Conservation (phyloP, 2,113 vertebrate species). For the Orcinus orca region DNA sequence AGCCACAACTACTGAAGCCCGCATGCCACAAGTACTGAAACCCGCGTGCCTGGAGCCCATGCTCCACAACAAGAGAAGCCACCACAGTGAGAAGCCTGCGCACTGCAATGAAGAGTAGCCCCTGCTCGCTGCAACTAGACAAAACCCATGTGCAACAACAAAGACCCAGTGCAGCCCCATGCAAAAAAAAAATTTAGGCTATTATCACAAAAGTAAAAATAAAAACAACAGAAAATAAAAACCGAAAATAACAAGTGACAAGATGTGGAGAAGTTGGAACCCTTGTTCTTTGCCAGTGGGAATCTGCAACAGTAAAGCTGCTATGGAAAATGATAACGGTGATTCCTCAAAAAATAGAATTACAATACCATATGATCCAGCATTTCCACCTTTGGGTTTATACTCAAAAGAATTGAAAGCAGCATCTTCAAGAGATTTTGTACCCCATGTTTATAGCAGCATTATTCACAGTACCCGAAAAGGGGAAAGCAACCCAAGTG, state of each 20-base stretch:
- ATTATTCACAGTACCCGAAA: not conserved
- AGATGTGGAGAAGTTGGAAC: not conserved
- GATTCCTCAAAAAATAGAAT: not conserved
- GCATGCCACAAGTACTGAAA: too few species aligned
- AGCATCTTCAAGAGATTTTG: not conserved
- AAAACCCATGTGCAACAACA: too few species aligned
- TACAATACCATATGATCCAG: not conserved
- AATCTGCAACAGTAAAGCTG: not conserved
- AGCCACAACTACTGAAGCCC: too few species aligned
- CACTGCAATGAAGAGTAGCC: too few species aligned
- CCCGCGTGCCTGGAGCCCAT: too few species aligned
- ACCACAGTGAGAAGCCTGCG: too few species aligned
- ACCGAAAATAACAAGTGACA: not conserved
- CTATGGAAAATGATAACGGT: not conserved
- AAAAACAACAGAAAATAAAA: not conserved
- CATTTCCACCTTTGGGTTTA: not conserved
- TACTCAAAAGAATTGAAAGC: not conserved
- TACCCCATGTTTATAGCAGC: not conserved
- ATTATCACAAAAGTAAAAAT: not conserved
- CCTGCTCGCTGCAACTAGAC: too few species aligned
- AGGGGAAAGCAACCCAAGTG: not conserved
- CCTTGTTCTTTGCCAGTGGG: not conserved
- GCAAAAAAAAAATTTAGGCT: not conserved
- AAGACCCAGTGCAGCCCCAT: too few species aligned
- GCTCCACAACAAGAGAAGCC: too few species aligned